Conservation (phyloP, 2,797 vertebrate species). For the Pipistrellus nathusii region DNA sequence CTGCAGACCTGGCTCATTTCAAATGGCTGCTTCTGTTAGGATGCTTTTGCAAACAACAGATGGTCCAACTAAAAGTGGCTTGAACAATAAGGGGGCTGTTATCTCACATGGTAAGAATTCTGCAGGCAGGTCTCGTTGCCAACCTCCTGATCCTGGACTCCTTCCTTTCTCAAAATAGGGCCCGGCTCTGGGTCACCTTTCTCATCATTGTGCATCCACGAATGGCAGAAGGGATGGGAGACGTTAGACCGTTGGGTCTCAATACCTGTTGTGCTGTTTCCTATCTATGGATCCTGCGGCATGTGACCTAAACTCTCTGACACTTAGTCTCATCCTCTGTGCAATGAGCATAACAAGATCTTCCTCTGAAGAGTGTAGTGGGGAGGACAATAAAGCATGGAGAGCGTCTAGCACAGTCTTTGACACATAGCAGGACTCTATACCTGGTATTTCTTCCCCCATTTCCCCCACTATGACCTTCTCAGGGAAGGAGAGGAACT, state of each 20-base stretch:
- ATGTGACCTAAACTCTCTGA: neutral
- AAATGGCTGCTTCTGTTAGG: neutral
- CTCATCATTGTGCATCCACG: accelerated
- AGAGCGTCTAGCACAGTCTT: neutral
- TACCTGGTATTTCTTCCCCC: neutral
- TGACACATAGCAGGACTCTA: neutral
- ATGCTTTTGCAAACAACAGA: constrained; percentile 58
- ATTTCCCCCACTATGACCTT: neutral
- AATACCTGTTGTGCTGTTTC: neutral
- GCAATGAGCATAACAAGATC: neutral
- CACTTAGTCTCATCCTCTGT: neutral
- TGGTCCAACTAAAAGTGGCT: constrained; percentile 53
- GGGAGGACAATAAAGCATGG: neutral
- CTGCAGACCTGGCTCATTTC: neutral
- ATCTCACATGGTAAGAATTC: constrained; percentile 12
- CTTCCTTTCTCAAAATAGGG: neutral
- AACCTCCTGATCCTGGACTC: neutral
- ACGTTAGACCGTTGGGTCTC: neutral
- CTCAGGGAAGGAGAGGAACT: neutral
- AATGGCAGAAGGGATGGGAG: neutral
- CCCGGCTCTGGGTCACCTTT: neutral
- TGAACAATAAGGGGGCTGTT: constrained; percentile 19
- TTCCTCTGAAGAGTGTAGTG: neutral
- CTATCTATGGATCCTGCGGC: neutral
- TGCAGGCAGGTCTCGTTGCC: neutral